Conservation (phyloP, 2,113 vertebrate species). For the Indicator indicator region DNA sequence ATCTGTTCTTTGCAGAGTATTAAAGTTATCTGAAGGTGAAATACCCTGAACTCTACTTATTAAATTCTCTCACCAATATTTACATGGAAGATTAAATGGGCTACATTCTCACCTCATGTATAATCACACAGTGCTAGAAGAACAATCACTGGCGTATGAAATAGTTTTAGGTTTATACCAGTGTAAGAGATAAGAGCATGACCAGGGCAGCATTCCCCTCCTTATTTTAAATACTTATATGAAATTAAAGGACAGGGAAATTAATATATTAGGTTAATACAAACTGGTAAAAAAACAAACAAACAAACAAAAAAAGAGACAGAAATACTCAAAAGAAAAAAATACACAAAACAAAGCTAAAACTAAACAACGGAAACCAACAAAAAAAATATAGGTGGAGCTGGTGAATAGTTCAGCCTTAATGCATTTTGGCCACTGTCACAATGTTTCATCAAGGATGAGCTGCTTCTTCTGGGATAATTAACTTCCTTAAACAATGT, state of each 20-base stretch:
- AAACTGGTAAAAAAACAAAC: not conserved
- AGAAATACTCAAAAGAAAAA: too few species aligned
- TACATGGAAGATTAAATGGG: not conserved
- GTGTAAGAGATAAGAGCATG: not conserved
- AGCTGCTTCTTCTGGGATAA: constrained; percentile 2
- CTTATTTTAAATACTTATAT: not conserved
- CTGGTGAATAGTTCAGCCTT: not conserved
- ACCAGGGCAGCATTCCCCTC: not conserved
- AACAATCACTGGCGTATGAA: not conserved
- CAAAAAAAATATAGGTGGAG: not conserved
- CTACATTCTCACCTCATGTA: not conserved
- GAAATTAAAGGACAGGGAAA: not conserved
- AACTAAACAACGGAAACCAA: too few species aligned
- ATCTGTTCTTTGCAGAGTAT: not conserved
- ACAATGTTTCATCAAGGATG: not conserved
- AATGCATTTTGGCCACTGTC: constrained; percentile 16
- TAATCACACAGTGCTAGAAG: not conserved
- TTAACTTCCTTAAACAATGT: not conserved
- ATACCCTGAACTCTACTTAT: not conserved
- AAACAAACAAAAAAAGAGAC: not conserved
- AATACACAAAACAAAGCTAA: too few species aligned
- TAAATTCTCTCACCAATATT: not conserved
- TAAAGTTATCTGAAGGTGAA: not conserved
- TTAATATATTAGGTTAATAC: not conserved
- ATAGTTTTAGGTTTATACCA: not conserved